Base-by-base conservation (phyloP, 2,113 vertebrate species). In the Athene noctua region DNA sequence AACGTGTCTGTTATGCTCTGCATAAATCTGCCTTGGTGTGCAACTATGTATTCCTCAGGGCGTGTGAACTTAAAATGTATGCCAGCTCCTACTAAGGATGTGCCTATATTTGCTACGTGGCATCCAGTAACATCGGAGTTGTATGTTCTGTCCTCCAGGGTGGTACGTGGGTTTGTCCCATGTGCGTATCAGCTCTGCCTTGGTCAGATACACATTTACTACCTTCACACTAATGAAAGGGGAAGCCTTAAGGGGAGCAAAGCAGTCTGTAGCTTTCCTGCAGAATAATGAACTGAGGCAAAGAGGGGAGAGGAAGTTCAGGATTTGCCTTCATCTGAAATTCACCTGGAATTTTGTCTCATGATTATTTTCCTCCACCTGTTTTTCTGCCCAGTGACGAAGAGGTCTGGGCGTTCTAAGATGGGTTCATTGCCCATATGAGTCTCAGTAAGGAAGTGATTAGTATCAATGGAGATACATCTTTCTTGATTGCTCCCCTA, bases 101-200 rank as follows among this genome's bases (percentile, higher is more conserved):
- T 88, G 75, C 42, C 66, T 59, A 0, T 30, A 1, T 74, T 70
- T 2, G 2, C 79, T 66, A 5, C 2, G 0, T 29, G 54, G 38
- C 34, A 36, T 51, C 13, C 25, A 58, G 32, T 40, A 36, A 22
- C 32, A 7, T 0, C 1, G 16, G n/a, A 40, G 9, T 3, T 70
- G 77, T 49, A 4, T 36, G 3, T 66, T 44, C 75, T 71, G 23
- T 15, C 70, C 59, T 42, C 49, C 54, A 57, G 40, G 40, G 22
- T 46, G 1, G 57, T 15, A 42, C 15, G 6, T 14, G 42, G 29
- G 29, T 29, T 54, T 4, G 5, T 71, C 49, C 73, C 6, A 0
- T 6, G 21, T 66, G 46, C 34, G 2, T 32, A 38, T 70, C 65
- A 18, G 18, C 67, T 80, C 49, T 80, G 83, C 62, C 51, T 44